These are phyloP conservation scores for Natator depressus DNA, from an alignment of 2,113 vertebrate species.

Conservation along the genomic window DNA sequence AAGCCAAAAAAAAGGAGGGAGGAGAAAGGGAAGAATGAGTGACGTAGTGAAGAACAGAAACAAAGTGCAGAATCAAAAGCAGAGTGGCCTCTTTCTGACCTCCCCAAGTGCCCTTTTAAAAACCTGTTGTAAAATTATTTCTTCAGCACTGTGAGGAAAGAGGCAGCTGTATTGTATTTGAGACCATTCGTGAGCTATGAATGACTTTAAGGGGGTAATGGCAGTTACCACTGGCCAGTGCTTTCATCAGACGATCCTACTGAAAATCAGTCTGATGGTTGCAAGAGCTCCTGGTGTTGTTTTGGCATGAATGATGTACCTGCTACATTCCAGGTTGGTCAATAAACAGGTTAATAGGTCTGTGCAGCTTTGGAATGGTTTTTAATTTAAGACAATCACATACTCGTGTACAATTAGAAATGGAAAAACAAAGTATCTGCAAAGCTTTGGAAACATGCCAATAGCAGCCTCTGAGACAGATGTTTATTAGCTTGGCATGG, in stretches of 20 bases:
- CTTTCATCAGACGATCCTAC: neutral
- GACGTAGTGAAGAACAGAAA: neutral
- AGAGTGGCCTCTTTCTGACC: neutral
- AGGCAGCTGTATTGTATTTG: neutral
- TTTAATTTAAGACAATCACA: neutral
- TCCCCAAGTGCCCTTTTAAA: neutral
- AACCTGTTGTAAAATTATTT: neutral
- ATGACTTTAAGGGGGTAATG: neutral
- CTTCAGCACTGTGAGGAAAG: neutral
- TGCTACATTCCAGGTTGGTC: neutral
- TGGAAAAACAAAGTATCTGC: neutral
- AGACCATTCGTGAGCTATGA: neutral
- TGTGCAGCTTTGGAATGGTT: neutral
- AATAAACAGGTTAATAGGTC: too few relatives aligned
- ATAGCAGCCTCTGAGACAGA: neutral
- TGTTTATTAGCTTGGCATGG: neutral
- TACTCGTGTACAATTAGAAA: neutral
- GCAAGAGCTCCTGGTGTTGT: neutral
- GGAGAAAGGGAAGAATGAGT: neutral
- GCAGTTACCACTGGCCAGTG: neutral
- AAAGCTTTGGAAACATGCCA: neutral
- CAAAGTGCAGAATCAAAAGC: neutral
- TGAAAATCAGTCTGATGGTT: neutral
- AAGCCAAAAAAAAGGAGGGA: neutral
- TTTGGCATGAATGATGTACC: neutral